phyloP scores from a whole-genome alignment of 2,113 vertebrate species.

The Sylvia atricapilla region DNA sequence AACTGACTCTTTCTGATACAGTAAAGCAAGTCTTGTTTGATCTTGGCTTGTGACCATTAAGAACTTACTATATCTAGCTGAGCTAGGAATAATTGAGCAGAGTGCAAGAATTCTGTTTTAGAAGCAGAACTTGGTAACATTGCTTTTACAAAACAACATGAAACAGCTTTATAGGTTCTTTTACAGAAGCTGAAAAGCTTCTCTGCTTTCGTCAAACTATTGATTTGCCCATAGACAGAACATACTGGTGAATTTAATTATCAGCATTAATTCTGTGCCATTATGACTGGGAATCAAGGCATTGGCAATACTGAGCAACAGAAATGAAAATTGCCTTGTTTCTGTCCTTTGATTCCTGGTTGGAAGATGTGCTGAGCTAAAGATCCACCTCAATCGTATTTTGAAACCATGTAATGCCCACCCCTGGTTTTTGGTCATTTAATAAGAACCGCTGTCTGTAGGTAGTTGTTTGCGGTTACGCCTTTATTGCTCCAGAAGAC shows the following conservation, averaged over 20 bases:
- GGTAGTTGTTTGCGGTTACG: background rate
- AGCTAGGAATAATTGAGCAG: background rate
- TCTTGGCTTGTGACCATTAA: constrained; percentile 4
- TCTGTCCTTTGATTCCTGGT: background rate
- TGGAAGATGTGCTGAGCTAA: background rate
- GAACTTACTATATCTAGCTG: background rate
- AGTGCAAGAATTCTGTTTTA: background rate
- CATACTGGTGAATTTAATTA: background rate
- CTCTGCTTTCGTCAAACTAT: background rate
- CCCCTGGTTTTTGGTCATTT: background rate
- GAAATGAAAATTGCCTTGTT: background rate
- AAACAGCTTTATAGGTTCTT: background rate
- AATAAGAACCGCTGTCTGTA: background rate
- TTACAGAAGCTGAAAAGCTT: background rate
- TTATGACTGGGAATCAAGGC: background rate
- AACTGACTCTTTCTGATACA: background rate
- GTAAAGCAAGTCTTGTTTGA: background rate
- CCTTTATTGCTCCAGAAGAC: background rate
- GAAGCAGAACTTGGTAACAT: background rate
- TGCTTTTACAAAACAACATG: background rate
- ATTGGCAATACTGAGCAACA: background rate
- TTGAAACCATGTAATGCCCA: background rate
- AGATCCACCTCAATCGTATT: accelerated
- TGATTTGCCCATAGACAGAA: background rate
- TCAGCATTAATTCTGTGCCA: background rate